Evolutionary conservation across 2,113 vertebrate species (phyloP), one percentile per base, ranked within the genome.

Genomic region (Melanotaenia duboulayi): DNA sequence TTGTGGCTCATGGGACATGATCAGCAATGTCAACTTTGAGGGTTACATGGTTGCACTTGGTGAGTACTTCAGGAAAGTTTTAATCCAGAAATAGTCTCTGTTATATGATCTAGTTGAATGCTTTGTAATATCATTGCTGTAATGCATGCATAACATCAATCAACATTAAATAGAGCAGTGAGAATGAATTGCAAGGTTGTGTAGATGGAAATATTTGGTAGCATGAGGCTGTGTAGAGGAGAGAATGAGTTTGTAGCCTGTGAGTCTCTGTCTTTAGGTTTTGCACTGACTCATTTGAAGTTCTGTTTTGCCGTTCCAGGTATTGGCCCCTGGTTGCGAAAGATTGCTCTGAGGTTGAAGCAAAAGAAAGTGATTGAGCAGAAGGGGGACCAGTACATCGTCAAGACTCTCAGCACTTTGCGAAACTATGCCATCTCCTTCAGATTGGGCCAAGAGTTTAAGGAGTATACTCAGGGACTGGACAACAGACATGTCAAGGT

Each of bases 401-500:
- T 98, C 88, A 95, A 94, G 49, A 98, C 95, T 0, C 35, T 78
- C n/a, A 96, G 94, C 87, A 86, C 86, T 22, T 91, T 98, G 50
- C 87, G 91, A 67, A 96, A 93, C 82, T 96, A 97, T 39, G 60
- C 50, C 0, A 11, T 96, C n/a, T 83, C 93, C 54, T 98, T 97
- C 82, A 94, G 69, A 76, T 61, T 95, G 16, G 94, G 92, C 46
- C 83, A 96, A 63, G 95, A 95, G 75, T 97, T 97, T 86, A 89
- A 95, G 2, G 97, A 98, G 89, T 95, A 95, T 35, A 96, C 93
- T n/a, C 87, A 95, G 81, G 95, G 96, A 7, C 69, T 97, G 83
- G 97, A 98, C 83, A 94, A 95, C 71, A 94, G 95, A 62, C 94
- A 94, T 72, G 93, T 95, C 83, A 96, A 94, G 95, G 97, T 97